A percentile compares a stretch with the other conserved stretches of the same genome.
These are phyloP conservation scores for Propsilocerus akamusi DNA, from an alignment of 1,140 invertebrate genomes.

Conservation along the genomic window DNA sequence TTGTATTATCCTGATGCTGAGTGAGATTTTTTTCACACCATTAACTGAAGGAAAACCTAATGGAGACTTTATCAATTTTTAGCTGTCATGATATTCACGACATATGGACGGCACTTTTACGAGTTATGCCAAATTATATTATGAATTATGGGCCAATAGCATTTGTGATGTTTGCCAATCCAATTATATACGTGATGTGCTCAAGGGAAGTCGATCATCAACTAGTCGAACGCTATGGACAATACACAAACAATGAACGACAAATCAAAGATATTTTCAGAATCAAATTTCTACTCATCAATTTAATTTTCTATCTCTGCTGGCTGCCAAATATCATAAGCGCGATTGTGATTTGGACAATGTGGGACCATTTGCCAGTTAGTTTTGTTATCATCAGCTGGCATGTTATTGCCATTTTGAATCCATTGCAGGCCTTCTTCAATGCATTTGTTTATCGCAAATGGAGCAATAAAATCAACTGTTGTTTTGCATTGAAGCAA, in stretches of 20 bases:
- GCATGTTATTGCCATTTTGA: constrained; percentile 66
- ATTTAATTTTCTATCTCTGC: constrained; percentile 58
- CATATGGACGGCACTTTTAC: constrained; percentile 33
- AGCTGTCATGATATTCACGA: constrained; percentile 50
- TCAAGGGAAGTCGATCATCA: constrained; percentile 40
- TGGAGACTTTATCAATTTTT: constrained; percentile 17
- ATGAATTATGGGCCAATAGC: constrained; percentile 52
- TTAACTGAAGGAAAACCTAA: neutral
- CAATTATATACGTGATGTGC: constrained; percentile 45
- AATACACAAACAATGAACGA: constrained; percentile 50
- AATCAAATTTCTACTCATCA: constrained; percentile 56
- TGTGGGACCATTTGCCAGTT: constrained; percentile 51
- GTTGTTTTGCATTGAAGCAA: constrained; percentile 15
- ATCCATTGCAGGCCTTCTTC: constrained; percentile 64
- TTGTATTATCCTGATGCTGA: constrained; percentile 57
- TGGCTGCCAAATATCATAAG: constrained; percentile 67
- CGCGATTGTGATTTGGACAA: constrained; percentile 51
- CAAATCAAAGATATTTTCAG: constrained; percentile 45
- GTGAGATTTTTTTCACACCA: constrained; percentile 28
- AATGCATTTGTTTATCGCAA: constrained; percentile 59
- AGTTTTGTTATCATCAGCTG: constrained; percentile 47
- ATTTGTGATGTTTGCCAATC: constrained; percentile 55
- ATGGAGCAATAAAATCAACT: constrained; percentile 29
- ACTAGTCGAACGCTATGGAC: constrained; percentile 31
- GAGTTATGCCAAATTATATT: constrained; percentile 59